Conservation (phyloP, 2,888 invertebrate species). For the Pseudococcus jackbeardsleyi region DNA sequence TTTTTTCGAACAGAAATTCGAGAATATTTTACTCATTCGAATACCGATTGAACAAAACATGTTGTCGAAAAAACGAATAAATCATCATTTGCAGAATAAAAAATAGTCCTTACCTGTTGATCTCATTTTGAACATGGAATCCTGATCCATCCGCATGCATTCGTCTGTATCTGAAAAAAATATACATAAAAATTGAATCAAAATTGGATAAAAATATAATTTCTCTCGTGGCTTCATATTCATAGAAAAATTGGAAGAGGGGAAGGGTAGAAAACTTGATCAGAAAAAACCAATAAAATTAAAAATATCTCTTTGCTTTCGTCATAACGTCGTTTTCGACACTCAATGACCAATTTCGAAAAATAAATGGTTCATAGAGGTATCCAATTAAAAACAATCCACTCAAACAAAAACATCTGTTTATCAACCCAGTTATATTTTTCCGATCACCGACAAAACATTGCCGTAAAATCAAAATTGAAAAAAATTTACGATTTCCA, state of each 20-base stretch:
- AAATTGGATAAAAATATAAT: not conserved
- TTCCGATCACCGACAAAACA: not conserved
- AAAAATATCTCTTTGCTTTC: no score
- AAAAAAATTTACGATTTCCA: not conserved
- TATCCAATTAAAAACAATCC: not conserved
- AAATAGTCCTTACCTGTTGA: not conserved
- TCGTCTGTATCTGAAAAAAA: not conserved
- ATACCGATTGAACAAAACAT: no score
- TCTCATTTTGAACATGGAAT: not conserved
- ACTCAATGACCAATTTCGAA: not conserved
- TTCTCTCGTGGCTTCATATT: not conserved
- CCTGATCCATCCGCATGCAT: not conserved
- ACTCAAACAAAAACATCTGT: not conserved
- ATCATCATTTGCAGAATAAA: no score
- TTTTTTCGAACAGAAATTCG: no score
- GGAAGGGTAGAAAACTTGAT: not conserved
- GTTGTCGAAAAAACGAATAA: no score
- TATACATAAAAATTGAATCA: not conserved
- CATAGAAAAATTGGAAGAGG: not conserved
- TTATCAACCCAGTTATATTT: not conserved
- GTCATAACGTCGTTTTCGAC: not conserved
- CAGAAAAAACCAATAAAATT: not conserved
- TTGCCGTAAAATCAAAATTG: not conserved
- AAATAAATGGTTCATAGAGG: constrained; percentile 2
- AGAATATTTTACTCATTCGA: no score